A percentile compares a stretch with the other conserved stretches of the same genome.
phyloP scores from a whole-genome alignment of 2,797 vertebrate genomes.

The Pseudochirops cupreus region DNA sequence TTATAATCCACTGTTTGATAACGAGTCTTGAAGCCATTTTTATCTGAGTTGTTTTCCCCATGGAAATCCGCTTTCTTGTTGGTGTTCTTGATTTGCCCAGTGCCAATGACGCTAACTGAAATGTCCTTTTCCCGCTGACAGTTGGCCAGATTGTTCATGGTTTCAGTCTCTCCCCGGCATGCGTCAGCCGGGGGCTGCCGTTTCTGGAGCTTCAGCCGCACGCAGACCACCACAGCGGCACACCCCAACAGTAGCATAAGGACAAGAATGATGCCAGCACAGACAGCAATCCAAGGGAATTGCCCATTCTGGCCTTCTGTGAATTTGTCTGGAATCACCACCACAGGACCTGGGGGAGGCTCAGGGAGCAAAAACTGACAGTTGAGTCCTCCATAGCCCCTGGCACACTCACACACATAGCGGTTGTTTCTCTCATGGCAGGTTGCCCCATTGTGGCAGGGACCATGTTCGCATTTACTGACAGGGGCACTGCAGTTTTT shows the following conservation, averaged over 20 bases:
- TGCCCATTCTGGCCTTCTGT: slow-evolving; percentile 85
- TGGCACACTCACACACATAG: slow-evolving; percentile 95
- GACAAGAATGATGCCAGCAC: slow-evolving; percentile 94
- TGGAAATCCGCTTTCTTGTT: slow-evolving; percentile 98
- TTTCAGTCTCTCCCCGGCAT: slow-evolving; percentile 92
- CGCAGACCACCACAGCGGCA: slow-evolving; percentile 91
- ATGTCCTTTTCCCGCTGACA: slow-evolving; percentile 96
- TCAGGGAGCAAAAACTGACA: slow-evolving; percentile 97
- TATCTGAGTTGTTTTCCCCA: slow-evolving; percentile 90
- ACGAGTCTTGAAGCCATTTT: slow-evolving; percentile 93
- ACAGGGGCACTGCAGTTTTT: slow-evolving; percentile 95
- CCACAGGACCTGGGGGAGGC: slow-evolving; percentile 84
- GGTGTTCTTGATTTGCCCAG: slow-evolving; percentile 96
- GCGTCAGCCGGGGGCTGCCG: slow-evolving; percentile 87
- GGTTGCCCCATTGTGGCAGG: slow-evolving; percentile 98
- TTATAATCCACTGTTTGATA: slow-evolving; percentile 97
- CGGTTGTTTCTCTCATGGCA: slow-evolving; percentile 95
- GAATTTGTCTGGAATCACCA: slow-evolving; percentile 83
- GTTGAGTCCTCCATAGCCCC: slow-evolving; percentile 95
- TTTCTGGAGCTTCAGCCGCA: slow-evolving; percentile 93
- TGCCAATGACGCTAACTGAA: slow-evolving; percentile 90
- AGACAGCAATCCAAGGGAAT: slow-evolving; percentile 97
- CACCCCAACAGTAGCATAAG: slow-evolving; percentile 94
- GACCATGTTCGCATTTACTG: slow-evolving; percentile 93
- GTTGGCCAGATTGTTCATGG: slow-evolving; percentile 99